These are phyloP conservation scores for Sternotherus odoratus DNA, from an alignment of 2,797 vertebrate genomes.

Conservation along the genomic window DNA sequence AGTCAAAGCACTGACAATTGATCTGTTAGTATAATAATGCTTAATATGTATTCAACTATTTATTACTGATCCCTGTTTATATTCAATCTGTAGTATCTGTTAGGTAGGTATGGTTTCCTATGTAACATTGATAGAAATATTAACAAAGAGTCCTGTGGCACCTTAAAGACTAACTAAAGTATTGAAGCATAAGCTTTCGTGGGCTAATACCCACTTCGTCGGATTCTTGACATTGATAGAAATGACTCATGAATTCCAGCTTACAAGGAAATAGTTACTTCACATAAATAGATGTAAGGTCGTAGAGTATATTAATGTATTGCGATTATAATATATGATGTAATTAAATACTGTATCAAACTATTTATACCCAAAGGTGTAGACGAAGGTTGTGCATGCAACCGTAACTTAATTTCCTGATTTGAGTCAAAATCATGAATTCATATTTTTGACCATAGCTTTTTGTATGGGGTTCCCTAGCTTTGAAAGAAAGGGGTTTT, in stretches of 20 bases:
- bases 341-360: not conserved
- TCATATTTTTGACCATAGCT: not conserved
- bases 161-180: too few relatives aligned
- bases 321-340: not conserved
- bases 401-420: not conserved
- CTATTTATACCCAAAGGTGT: not conserved
- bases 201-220: too few relatives aligned
- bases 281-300: not conserved
- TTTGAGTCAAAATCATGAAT: not conserved
- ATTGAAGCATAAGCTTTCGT: too few relatives aligned
- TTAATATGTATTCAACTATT: not conserved
- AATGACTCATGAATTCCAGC: not conserved
- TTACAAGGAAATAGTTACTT: not conserved
- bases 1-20: not conserved
- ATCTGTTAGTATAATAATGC: not conserved
- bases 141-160: too few relatives aligned
- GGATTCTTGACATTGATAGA: too few relatives aligned
- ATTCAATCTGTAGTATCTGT: not conserved
- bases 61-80: not conserved
- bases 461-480: not conserved
- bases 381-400: rapidly evolving
- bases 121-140: too few relatives aligned
- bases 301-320: not conserved
- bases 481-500: not conserved
- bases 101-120: not conserved